Base-by-base conservation (phyloP, 2,888 invertebrate species). In the Cosmia pyralina region DNA sequence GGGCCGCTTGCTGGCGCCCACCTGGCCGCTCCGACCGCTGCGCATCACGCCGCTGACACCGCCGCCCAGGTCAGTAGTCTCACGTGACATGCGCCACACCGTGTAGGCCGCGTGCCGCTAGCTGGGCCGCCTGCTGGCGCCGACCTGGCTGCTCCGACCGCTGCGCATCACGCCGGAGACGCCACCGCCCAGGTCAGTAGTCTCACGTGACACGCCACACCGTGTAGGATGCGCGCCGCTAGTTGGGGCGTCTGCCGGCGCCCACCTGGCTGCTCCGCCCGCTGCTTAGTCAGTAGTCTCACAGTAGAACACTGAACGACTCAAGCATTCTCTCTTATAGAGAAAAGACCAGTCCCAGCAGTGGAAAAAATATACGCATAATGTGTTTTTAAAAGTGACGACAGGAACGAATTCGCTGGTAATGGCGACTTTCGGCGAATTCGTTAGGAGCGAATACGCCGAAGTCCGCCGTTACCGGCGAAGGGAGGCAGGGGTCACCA, bases 51-150 rank as follows among this genome's bases (percentile, higher is more conserved):
- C 97, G 2, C 90, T 96, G 68, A 93, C 94, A 0, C 99, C 99
- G 0, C 98, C 99, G 2, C 99, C 99, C n/a, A 98, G 98, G 98
- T 98, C 34, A 48, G 67, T 52, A 11, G n/a, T n/a, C n/a, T n/a
- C n/a, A n/a, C n/a, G n/a, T n/a, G n/a, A n/a, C n/a, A 98, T 99
- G 98, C 97, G 97, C 87, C 99, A 99, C 95, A 99, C 99, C 0
- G 98, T 99, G 50, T 96, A 98, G 82, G 98, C 99, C 67, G 99
- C 99, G 13, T 95, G 97, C 85, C 96, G 97, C 66, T 96, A 97
- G 68, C 97, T 97, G 19, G 94, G 97, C 44, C 96, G 96, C 46
- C 88, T 97, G 38, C 89, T 97, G 22, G 95, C 94, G 68, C 94
- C 94, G 19, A 90, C 94, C 52, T 99, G 99, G 99, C 97, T 97